phyloP scores from a whole-genome alignment of 1,140 invertebrate genomes.

The Xylocopa sonorina region DNA sequence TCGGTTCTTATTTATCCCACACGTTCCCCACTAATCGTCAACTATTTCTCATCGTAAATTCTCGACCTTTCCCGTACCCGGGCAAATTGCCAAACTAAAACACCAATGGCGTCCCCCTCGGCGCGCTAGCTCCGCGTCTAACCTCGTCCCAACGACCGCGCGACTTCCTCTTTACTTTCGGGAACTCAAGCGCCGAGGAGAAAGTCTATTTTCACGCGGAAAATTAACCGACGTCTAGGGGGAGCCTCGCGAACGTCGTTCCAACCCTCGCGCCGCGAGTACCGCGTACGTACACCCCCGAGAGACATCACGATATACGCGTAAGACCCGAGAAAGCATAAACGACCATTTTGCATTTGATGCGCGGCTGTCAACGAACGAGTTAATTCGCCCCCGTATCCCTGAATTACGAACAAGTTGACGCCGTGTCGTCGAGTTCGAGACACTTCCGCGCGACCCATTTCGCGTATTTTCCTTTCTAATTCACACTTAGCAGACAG shows the following conservation, averaged over 20 bases:
- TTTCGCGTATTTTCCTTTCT: too few relatives aligned
- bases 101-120: too few relatives aligned
- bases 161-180: background rate
- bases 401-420: background rate
- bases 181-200: too few relatives aligned
- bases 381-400: background rate
- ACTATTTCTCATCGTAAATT: background rate
- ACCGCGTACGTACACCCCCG: background rate
- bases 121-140: too few relatives aligned
- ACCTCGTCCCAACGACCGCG: too few relatives aligned
- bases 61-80: too few relatives aligned
- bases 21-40: background rate
- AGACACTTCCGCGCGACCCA: background rate
- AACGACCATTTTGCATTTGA: slow-evolving; percentile 8
- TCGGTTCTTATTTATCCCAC: background rate
- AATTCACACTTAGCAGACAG: too few relatives aligned
- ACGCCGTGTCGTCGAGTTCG: background rate
- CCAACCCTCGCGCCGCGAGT: background rate
- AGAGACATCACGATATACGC: background rate
- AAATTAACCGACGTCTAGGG: slow-evolving; percentile 6
- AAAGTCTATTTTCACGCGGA: slow-evolving; percentile 7
- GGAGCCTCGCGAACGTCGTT: background rate
- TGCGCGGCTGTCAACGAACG: background rate
- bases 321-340: background rate
- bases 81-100: too few relatives aligned